phyloP scores from a whole-genome alignment of 2,888 invertebrate genomes.

The Dolichopus griseipennis region DNA sequence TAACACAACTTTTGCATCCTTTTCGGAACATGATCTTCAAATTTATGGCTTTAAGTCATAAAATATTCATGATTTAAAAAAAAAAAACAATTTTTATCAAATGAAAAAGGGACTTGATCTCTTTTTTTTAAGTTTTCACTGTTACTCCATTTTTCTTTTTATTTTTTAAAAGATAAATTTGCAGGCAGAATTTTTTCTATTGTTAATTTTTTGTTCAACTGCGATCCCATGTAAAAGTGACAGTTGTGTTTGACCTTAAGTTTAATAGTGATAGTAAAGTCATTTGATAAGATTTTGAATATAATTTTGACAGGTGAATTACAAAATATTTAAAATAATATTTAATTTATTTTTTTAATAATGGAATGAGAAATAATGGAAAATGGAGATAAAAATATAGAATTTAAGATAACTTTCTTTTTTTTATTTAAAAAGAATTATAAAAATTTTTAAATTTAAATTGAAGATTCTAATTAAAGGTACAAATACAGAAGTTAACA shows the following conservation, averaged over 20 bases:
- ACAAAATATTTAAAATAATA: too few relatives aligned
- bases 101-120: background rate
- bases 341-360: too few relatives aligned
- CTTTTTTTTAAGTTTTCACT: background rate
- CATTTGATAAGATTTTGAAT: too few relatives aligned
- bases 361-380: too few relatives aligned
- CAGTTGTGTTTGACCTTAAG: background rate
- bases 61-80: background rate
- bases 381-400: too few relatives aligned
- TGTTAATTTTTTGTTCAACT: background rate
- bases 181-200: background rate
- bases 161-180: background rate
- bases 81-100: too few relatives aligned
- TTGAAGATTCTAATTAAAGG: too few relatives aligned
- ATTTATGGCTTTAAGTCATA: background rate
- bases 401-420: too few relatives aligned
- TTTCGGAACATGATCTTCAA: conserved; percentile 3
- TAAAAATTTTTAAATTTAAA: too few relatives aligned
- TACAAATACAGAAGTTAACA: too few relatives aligned
- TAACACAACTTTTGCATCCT: conserved; percentile 4
- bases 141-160: background rate
- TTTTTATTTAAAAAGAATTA: too few relatives aligned
- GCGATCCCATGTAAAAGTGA: background rate
- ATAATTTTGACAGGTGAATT: too few relatives aligned
- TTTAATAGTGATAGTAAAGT: background rate